Evolutionary conservation across 1,140 invertebrate genomes (phyloP), one percentile per base, ranked within the genome.

Genomic region (Ridgeia piscesae): DNA sequence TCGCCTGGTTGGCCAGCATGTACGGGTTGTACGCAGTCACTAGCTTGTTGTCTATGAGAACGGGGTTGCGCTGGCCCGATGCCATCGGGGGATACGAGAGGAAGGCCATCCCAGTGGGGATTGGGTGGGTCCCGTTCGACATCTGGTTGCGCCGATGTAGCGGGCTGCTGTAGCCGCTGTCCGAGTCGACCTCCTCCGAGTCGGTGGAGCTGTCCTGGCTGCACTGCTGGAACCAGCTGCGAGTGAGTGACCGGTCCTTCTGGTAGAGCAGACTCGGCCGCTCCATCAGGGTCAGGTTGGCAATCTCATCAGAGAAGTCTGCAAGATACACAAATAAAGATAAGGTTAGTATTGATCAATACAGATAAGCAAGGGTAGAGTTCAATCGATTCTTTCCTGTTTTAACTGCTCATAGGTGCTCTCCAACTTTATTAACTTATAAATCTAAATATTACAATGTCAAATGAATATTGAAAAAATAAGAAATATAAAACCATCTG

Each of bases 141-240:
- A 94, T 93, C n/a, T 94, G 91, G 92, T 95, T 95, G 48, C 93
- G 92, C 11, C 93, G 93, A 77, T 95, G 95, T 21, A 94, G 93
- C 6, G 95, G 95, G 92, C 95, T 95, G 92, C 94, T 94, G 92
- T 95, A 95, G 8, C 95, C 95, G 92, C 94, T 95, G 94, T 95
- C 95, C 0, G 94, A 94, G 92, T 95, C 94, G 8, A 94, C 91
- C 34, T 94, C 93, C 92, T 94, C 94, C 14, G 93, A 93, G 42
- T 94, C 93, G 1, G 93, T 93, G 8, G 92, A 89, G 34, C 34
- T 42, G 88, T 92, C 33, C 34, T 89, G 88, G n/a, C 34, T 33
- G 48, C 34, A 91, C 34, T 91, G 91, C 34, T 91, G 35, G 34
- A 91, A 33, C 35, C 48, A 91, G 48, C 35, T 91, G 33, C 91